These are phyloP conservation scores for Aphis craccivora DNA, from an alignment of 1,140 invertebrate species.

Conservation along the genomic window DNA sequence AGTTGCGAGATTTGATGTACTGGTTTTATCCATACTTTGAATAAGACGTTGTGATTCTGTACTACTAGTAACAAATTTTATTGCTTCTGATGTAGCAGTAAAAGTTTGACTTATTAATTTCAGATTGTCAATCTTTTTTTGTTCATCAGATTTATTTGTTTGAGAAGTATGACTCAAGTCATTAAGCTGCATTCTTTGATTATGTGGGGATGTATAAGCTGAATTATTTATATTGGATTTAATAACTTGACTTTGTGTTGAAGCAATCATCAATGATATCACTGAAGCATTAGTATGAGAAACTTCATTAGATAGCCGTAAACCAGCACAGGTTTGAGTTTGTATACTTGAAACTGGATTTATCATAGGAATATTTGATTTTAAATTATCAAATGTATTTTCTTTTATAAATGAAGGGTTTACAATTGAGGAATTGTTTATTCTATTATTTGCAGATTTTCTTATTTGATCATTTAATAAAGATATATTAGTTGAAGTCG, in stretches of 20 bases:
- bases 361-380: background rate
- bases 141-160: slow-evolving; percentile 35
- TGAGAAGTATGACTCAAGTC: background rate
- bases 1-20: background rate
- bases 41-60: slow-evolving; percentile 41
- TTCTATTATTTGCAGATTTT: background rate
- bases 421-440: background rate
- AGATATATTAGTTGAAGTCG: background rate
- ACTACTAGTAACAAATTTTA: slow-evolving; percentile 51
- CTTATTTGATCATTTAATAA: slow-evolving; percentile 22
- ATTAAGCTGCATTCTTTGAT: background rate
- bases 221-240: slow-evolving; percentile 27
- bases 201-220: slow-evolving; percentile 13
- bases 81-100: slow-evolving; percentile 51
- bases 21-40: slow-evolving; percentile 41
- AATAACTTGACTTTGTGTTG: slow-evolving; percentile 48
- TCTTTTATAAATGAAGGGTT: slow-evolving; percentile 4
- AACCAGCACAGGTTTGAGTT: slow-evolving; percentile 27
- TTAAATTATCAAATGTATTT: slow-evolving; percentile 28
- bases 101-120: slow-evolving; percentile 52
- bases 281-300: slow-evolving; percentile 32
- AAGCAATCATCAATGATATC: slow-evolving; percentile 44
- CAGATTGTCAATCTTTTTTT: slow-evolving; percentile 44
- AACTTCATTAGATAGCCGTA: background rate
- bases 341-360: slow-evolving; percentile 48